Conservation (phyloP, 1,140 invertebrate genomes). For the Cepaea nemoralis region DNA sequence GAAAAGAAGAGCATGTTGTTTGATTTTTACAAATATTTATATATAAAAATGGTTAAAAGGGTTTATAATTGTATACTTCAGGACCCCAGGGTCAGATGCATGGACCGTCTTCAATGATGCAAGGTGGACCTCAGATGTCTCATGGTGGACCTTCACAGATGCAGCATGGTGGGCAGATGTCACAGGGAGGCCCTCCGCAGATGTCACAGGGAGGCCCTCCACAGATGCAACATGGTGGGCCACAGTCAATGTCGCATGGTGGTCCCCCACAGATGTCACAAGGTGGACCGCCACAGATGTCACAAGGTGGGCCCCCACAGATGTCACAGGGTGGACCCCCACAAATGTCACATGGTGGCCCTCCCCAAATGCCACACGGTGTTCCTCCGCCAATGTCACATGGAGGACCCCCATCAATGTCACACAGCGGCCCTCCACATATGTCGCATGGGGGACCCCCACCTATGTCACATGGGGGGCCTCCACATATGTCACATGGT, state of each 20-base stretch:
- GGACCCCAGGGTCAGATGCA: conserved; percentile 38
- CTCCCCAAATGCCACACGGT: background rate
- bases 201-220: conserved; percentile 33
- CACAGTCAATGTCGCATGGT: background rate
- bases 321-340: conserved; percentile 22
- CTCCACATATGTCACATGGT: conserved; percentile 21
- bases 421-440: conserved; percentile 34
- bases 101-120: conserved; percentile 33
- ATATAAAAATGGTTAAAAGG: no score
- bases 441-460: conserved; percentile 25
- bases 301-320: conserved; percentile 32
- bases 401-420: background rate
- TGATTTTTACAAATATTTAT: no score
- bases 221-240: conserved; percentile 22
- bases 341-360: conserved; percentile 28
- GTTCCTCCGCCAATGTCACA: background rate
- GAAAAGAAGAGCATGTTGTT: no score
- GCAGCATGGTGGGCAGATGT: conserved; percentile 16
- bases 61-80: background rate
- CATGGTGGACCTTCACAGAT: conserved; percentile 19
- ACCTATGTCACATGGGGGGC: background rate
- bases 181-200: conserved; percentile 25
- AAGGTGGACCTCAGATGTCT: background rate
- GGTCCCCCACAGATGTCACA: background rate
- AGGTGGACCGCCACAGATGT: conserved; percentile 5